Base-by-base conservation (phyloP, 1,140 invertebrate genomes). In the Rhizoglyphus robini region DNA sequence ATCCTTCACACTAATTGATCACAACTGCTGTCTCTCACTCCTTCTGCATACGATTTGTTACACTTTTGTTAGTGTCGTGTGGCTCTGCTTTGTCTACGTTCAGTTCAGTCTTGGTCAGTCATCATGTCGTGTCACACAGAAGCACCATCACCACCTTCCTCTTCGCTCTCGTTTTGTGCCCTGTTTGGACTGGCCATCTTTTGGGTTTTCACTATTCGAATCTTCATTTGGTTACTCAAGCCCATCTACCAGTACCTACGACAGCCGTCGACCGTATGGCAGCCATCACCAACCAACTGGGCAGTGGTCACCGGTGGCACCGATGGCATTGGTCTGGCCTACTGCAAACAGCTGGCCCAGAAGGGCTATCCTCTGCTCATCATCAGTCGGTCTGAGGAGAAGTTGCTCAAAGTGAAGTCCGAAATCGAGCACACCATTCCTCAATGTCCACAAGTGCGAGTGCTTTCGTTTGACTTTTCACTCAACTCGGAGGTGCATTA, bases 301-400 rank as follows among this genome's bases (percentile, higher is more conserved):
- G 32, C 57, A 4, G 89, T 90, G 65, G 82, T 95, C 29, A 95
- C 90, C 23, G 91, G 90, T 18, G 85, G 86, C 41, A 93, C 90
- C 13, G 89, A 94, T 77, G 91, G 90, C 29, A 93, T 95, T 74
- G 91, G 90, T n/a, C 88, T 86, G 77, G 85, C 88, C 66, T 95
- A 93, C 76, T 88, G 89, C 29, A 76, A 82, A 68, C 87, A 93
- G 76, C 77, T 95, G 68, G 90, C 88, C 1, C 79, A 78, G 29
- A 81, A 83, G 70, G 85, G 86, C 1, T 74, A 94, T 54, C 92
- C 90, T 75, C 76, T 94, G 47, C 82, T 94, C 49, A 80, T 95
- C 30, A 86, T 95, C 60, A 92, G 89, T 72, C 79, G 88, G 72
- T 87, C 80, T 68, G 76, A 83, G 66, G 82, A 85, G 20, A 90